These are phyloP conservation scores for Neoarius graeffei DNA, from an alignment of 2,113 vertebrate genomes.

Conservation along the genomic window DNA sequence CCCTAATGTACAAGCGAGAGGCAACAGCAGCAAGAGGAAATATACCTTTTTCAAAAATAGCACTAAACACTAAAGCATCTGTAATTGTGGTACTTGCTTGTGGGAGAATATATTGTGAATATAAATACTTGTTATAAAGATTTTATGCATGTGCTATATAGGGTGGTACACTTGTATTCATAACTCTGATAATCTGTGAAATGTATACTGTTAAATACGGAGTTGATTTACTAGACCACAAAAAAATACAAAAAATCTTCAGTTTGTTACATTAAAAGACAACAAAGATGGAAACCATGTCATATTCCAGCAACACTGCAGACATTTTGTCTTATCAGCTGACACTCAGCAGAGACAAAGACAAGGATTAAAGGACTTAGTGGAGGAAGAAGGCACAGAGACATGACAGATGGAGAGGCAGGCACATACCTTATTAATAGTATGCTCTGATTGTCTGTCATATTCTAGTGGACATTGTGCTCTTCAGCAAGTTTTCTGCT, in stretches of 20 bases:
- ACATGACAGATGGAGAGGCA: background rate
- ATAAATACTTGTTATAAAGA: background rate
- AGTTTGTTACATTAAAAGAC: background rate
- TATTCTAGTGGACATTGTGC: background rate
- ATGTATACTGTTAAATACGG: background rate
- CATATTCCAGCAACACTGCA: conserved; percentile 3
- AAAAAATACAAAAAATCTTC: background rate
- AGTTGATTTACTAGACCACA: no score
- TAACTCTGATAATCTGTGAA: background rate
- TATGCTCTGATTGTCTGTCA: background rate
- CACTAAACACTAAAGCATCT: background rate
- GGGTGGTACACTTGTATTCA: background rate
- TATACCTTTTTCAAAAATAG: background rate
- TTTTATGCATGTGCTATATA: background rate
- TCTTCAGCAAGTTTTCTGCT: background rate
- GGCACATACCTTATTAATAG: background rate
- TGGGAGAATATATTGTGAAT: background rate
- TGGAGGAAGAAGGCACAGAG: background rate
- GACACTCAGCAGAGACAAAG: background rate
- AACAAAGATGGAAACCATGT: background rate
- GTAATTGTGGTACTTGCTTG: background rate
- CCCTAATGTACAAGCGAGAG: background rate
- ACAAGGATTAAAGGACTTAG: background rate
- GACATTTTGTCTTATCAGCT: conserved; percentile 7
- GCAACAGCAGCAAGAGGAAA: background rate